Percentiles rank a stretch among this genome's conserved stretches.
Evolutionary conservation across 2,797 vertebrate species (phyloP).

Genomic region (Pangasius krempfi): DNA sequence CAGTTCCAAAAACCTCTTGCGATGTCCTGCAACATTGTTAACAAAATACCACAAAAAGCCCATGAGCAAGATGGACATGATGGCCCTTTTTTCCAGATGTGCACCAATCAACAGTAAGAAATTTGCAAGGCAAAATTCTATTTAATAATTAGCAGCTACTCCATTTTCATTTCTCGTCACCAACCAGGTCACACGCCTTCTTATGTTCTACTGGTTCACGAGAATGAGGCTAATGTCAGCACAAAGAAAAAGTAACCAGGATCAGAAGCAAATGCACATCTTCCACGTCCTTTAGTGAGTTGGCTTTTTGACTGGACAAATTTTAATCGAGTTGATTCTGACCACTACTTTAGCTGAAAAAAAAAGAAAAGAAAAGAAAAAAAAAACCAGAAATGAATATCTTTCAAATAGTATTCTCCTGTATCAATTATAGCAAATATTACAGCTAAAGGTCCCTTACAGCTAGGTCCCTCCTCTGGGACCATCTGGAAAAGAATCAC

Average conservation of each 20-base stretch:
- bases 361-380: not conserved
- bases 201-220: not conserved
- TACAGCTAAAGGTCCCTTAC: not conserved
- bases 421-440: not conserved
- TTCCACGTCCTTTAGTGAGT: not conserved
- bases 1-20: not conserved
- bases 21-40: not conserved
- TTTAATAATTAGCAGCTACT: not conserved
- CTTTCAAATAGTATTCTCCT: not conserved
- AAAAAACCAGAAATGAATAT: not conserved
- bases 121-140: not conserved
- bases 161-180: not conserved
- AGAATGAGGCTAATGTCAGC: not conserved
- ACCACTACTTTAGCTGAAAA: not conserved
- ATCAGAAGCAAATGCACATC: not conserved
- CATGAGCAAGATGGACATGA: not conserved
- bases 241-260: not conserved
- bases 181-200: not conserved
- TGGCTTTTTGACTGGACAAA: not conserved
- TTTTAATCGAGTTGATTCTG: not conserved
- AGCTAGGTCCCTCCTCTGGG: no score
- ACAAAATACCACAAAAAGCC: not conserved
- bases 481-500: not conserved
- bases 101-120: not conserved
- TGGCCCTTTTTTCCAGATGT: not conserved